These are phyloP conservation scores for Neoascia interrupta DNA, from an alignment of 2,888 invertebrate species.

Conservation along the genomic window DNA sequence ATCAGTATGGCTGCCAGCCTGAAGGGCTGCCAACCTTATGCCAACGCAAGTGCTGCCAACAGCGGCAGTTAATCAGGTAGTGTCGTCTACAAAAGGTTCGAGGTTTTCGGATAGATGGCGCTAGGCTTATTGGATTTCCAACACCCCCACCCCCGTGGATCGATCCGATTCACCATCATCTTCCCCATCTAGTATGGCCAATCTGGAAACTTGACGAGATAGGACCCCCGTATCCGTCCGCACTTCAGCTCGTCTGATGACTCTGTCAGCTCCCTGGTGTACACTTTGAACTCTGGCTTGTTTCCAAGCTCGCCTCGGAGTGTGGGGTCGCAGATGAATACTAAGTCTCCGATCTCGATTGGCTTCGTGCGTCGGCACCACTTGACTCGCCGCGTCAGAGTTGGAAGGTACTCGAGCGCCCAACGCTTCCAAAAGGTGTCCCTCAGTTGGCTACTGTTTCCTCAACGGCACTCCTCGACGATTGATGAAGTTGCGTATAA, in stretches of 20 bases:
- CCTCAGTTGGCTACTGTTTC: not conserved
- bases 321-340: constrained; percentile 49
- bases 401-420: not conserved
- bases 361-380: not conserved
- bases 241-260: constrained; percentile 36
- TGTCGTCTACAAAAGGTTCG: too few species aligned
- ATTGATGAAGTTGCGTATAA: constrained; percentile 36
- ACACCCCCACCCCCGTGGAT: constrained; percentile 32
- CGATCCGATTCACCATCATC: constrained; percentile 17
- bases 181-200: constrained; percentile 5
- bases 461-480: constrained; percentile 24
- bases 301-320: constrained; percentile 40
- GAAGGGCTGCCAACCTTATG: too few species aligned
- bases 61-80: too few species aligned
- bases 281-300: constrained; percentile 39
- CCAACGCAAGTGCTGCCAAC: too few species aligned
- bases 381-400: not conserved
- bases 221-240: constrained; percentile 8
- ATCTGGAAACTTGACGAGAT: not conserved
- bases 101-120: too few species aligned
- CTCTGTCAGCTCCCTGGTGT: constrained; percentile 33
- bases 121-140: too few species aligned
- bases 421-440: not conserved
- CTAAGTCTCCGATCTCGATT: not conserved
- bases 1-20: too few species aligned